These are phyloP conservation scores for Xiphophorus hellerii DNA, from an alignment of 2,113 vertebrate genomes.

Conservation along the genomic window DNA sequence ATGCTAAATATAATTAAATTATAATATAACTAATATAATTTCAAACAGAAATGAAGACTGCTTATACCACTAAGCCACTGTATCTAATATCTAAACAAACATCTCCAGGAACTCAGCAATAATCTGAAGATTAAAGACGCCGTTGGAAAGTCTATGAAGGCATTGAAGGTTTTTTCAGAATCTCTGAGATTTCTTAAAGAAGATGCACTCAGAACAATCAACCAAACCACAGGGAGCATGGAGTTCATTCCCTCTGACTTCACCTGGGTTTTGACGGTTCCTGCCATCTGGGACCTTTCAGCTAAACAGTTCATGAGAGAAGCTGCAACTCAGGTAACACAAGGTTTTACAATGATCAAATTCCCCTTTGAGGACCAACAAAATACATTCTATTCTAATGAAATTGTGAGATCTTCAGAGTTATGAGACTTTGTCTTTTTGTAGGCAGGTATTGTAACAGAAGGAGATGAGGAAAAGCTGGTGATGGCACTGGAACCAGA, in stretches of 20 bases:
- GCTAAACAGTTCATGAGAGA: not conserved
- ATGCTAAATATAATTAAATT: too few species aligned
- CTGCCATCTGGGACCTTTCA: not conserved
- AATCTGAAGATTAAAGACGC: not conserved
- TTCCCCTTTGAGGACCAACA: too few species aligned
- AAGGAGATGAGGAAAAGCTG: not conserved
- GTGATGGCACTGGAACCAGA: not conserved
- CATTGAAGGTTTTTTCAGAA: not conserved
- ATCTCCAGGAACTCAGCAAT: not conserved
- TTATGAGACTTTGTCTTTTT: not conserved
- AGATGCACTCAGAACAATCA: not conserved
- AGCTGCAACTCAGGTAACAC: not conserved
- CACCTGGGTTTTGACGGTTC: not conserved
- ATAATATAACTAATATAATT: too few species aligned
- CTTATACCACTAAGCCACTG: not conserved
- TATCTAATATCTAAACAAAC: not conserved
- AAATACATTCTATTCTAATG: too few species aligned
- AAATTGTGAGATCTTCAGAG: not conserved
- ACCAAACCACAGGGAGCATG: accelerated
- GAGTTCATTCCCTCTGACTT: not conserved
- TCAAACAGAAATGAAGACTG: too few species aligned
- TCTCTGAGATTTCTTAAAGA: not conserved
- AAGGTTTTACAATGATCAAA: not conserved
- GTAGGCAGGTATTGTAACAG: not conserved
- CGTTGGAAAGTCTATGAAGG: not conserved